A percentile compares a stretch with the other conserved stretches of the same genome.
Evolutionary conservation across 2,797 vertebrate genomes (phyloP).

Genomic region (Fratercula arctica): DNA sequence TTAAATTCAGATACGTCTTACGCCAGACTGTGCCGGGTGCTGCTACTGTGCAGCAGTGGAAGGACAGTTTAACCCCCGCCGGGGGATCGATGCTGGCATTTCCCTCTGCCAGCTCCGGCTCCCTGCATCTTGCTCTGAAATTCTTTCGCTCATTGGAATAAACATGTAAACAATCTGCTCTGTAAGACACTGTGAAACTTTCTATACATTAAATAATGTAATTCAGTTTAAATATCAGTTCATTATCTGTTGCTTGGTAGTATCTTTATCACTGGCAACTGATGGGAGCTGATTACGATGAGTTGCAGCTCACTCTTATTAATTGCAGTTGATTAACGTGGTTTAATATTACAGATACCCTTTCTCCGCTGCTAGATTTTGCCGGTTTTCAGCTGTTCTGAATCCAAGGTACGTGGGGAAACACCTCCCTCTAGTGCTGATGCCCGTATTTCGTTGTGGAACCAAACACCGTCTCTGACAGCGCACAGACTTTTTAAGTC

Average conservation of each 20-base stretch:
- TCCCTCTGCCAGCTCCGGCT: not conserved
- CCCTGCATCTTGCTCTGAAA: not conserved
- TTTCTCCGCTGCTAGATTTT: not conserved
- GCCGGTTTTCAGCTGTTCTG: not conserved
- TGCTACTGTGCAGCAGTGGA: fast-evolving
- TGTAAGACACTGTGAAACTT: not conserved
- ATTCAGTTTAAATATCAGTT: slow-evolving; percentile 22
- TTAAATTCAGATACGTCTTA: fast-evolving
- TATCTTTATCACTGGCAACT: not conserved
- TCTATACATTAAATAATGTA: not conserved
- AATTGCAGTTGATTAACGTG: slow-evolving; percentile 27
- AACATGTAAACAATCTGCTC: not conserved
- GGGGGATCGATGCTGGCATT: fast-evolving
- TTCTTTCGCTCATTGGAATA: not conserved
- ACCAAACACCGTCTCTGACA: fast-evolving
- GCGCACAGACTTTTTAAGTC: fast-evolving
- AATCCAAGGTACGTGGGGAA: not conserved
- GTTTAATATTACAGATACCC: not conserved
- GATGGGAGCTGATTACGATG: slow-evolving; percentile 21
- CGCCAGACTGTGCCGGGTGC: fast-evolving
- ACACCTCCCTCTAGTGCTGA: slow-evolving; percentile 62
- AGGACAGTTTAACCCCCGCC: not conserved
- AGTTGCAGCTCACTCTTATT: not conserved
- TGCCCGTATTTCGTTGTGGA: fast-evolving
- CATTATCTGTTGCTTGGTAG: not conserved